Evolutionary conservation across 2,888 invertebrate genomes (phyloP), one percentile per base, ranked within the genome.

Genomic region (Adineta ricciae): DNA sequence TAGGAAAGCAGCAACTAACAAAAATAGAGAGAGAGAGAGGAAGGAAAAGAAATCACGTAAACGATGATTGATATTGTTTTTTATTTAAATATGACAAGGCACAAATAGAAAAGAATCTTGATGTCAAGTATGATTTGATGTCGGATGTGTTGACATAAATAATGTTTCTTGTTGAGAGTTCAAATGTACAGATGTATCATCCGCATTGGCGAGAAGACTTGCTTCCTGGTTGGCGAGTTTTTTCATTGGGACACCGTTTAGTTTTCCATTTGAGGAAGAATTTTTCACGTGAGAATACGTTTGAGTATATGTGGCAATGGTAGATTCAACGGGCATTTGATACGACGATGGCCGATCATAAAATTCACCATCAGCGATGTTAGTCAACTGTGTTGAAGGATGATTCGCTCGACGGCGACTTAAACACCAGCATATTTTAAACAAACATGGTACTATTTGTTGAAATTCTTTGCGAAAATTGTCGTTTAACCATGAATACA

Each of bases 401-500:
- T 64, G 32, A 64, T 32, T 64, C n/a, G 9, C 0, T n/a, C 4
- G 78, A 41, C 78, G 78, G 41, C 41, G 38, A 41, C 41, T 78
- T 14, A 38, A 78, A 41, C 78, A 78, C n/a, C 38, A 38, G n/a
- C 78, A 78, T 38, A 78, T 14, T 78, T 78, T 78, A 78, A 78
- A 78, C n/a, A 78, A 16, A 2, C 78, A 78, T 56, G 91, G 91
- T 52, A 91, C 87, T 7, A 91, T 89, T 46, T 88, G 88, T 86
- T 90, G 94, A 90, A 95, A 95, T 90, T 95, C 95, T 89, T 95
- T 95, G 83, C 95, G 93, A 90, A 96, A 96, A 91, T 95, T 95
- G 88, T 96, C 96, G 91, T 96, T 97, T 90, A 96, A 93, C 96
- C 96, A 96, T 36, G 96, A 96, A 91, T 96, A 96, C 24, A 96